Percentiles rank a stretch among this genome's conserved stretches.
These are phyloP conservation scores for Colostygia pectinataria DNA, from an alignment of 2,888 invertebrate species.

Conservation along the genomic window DNA sequence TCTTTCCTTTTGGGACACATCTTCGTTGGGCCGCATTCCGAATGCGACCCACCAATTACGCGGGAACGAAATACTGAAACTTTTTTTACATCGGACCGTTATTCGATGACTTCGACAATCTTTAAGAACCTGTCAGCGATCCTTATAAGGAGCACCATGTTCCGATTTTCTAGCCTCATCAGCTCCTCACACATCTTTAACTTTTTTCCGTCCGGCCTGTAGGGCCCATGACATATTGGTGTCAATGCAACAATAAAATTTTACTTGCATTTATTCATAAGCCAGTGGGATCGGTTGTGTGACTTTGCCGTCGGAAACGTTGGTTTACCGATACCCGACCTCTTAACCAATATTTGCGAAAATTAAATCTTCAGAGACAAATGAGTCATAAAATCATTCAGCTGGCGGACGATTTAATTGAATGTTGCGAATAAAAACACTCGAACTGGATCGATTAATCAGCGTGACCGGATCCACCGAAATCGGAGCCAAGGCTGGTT, in stretches of 20 bases:
- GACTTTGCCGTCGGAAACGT: conserved; percentile 35
- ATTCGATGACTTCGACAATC: conserved; percentile 72
- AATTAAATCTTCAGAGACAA: conserved; percentile 57
- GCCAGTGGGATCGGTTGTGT: conserved; percentile 43
- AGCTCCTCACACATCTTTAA: conserved; percentile 48
- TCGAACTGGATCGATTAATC: conserved; percentile 22
- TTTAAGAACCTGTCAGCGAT: conserved; percentile 62
- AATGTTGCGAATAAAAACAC: conserved; percentile 22
- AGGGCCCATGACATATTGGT: conserved; percentile 65
- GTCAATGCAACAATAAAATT: conserved; percentile 78
- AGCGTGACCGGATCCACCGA: conserved; percentile 40
- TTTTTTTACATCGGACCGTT: conserved; percentile 69
- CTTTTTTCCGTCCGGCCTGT: conserved; percentile 59
- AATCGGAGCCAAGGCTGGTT: conserved; percentile 58
- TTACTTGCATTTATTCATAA: conserved; percentile 68
- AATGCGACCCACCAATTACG: conserved; percentile 71
- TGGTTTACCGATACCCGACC: conserved; percentile 69
- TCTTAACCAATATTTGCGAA: conserved; percentile 70
- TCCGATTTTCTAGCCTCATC: conserved; percentile 77
- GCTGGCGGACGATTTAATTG: conserved; percentile 36
- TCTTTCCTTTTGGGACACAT: conserved; percentile 69
- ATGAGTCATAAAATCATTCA: conserved; percentile 40
- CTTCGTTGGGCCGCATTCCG: conserved; percentile 72
- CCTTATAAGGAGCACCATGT: conserved; percentile 63
- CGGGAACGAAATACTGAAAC: conserved; percentile 59